Evolutionary conservation across 2,888 invertebrate species (phyloP).

Genomic region (Beris chalybata): DNA sequence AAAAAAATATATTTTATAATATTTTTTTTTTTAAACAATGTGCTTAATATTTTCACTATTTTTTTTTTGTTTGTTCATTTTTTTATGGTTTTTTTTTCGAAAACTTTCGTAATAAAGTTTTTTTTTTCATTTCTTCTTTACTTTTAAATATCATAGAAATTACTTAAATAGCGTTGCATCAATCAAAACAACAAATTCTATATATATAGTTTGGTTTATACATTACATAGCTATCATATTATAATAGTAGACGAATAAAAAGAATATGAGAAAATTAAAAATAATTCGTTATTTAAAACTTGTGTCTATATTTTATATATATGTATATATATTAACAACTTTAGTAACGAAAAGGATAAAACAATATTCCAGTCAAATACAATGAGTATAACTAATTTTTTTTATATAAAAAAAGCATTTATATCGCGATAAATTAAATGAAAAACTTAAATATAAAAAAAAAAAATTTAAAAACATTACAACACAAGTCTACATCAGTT

Average conservation of each 20-base stretch:
- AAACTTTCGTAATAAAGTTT: background rate
- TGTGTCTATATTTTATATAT: background rate
- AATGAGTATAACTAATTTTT: conserved; percentile 14
- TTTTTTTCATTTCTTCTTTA: background rate
- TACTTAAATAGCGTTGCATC: conserved; percentile 1
- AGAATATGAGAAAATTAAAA: too few species aligned
- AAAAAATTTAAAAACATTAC: too few species aligned
- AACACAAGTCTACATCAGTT: too few species aligned
- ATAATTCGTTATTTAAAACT: too few species aligned
- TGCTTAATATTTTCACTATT: too few species aligned
- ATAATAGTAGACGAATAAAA: too few species aligned
- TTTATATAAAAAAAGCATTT: conserved; percentile 2
- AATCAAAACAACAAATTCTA: too few species aligned
- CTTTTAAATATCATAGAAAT: background rate
- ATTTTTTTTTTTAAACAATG: background rate
- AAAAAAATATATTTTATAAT: background rate
- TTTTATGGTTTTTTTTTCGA: background rate
- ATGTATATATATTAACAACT: conserved; percentile 32
- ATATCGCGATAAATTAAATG: conserved; percentile 25
- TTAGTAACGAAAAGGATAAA: conserved; percentile 33
- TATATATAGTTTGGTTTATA: too few species aligned
- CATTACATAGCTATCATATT: too few species aligned
- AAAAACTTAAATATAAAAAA: background rate
- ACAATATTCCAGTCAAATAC: conserved; percentile 32
- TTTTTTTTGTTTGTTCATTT: background rate